Conservation (phyloP, 2,113 vertebrate genomes). For the Triplophysa siluroides region DNA sequence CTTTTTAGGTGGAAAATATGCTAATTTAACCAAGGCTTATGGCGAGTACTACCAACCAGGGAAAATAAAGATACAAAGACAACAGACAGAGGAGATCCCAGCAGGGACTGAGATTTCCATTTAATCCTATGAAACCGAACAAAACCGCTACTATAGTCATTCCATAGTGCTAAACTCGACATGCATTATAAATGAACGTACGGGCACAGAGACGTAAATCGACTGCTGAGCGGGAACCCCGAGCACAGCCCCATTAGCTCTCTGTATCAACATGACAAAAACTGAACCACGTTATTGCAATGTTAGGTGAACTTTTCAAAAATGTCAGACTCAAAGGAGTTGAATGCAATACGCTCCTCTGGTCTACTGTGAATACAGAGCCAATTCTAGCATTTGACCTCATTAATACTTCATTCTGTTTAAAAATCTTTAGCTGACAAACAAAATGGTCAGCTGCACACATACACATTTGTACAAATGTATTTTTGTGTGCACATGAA, state of each 20-base stretch:
- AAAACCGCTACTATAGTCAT: conserved; percentile 4
- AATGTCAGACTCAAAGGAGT: not conserved
- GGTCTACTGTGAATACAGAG: not conserved
- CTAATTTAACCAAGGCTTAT: not conserved
- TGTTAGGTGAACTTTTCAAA: conserved; percentile 14
- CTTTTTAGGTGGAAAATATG: not conserved
- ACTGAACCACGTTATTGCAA: not conserved
- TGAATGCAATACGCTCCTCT: not conserved
- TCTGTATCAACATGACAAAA: conserved; percentile 5
- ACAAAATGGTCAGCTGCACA: not conserved
- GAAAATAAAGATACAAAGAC: conserved; percentile 15
- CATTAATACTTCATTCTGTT: conserved; percentile 66
- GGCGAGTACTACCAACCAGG: not conserved
- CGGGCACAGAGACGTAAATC: not conserved
- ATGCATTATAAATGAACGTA: conserved; percentile 31
- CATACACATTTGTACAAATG: conserved; percentile 7
- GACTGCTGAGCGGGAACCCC: not conserved
- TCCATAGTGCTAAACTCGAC: not conserved
- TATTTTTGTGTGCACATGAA: conserved; percentile 5
- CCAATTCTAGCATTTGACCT: conserved; percentile 15
- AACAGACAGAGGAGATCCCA: not conserved
- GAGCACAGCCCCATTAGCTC: not conserved
- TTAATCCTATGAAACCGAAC: conserved; percentile 18
- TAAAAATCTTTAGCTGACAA: conserved; percentile 30
- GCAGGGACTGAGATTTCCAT: not conserved